Base-by-base conservation (phyloP, 2,888 invertebrate species). In the Sarcophaga variegata region DNA sequence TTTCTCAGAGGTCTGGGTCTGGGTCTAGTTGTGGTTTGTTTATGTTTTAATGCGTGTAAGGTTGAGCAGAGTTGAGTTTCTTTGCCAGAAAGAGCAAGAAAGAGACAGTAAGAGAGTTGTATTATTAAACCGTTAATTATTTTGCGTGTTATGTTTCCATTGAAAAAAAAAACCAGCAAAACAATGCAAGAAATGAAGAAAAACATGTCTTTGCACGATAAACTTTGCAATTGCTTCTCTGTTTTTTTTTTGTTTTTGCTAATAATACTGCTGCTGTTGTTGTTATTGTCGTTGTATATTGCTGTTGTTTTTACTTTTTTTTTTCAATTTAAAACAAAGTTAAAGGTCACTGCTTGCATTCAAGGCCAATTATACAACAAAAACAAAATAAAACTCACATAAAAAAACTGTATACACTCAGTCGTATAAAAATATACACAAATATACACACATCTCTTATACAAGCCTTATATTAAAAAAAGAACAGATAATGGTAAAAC, bases 261-360 rank as follows among this genome's bases (percentile, higher is more conserved):
- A 37, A 6, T 37, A 37, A 37, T 37, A 37, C 6, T 37, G 2
- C 8, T 37, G 37, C 37, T 37, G 72, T 81, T 77, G 49, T 85
- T 77, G 74, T 37, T 77, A 25, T 27, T 2, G 47, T 49, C 2
- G 10, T 47, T 49, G 20, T 69, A 64, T 37, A 5, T 27, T 17
- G 45, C 27, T 37, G 37, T 17, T 25, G 25, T 22, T 49, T 71
- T 67, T 45, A 63, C 47, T 60, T 81, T 59, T 81, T 81, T 74
- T 81, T 71, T 77, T 63, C 78, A 83, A 54, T 77, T 87, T 91
- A 47, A 82, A 71, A 88, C 89, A 83, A 91, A 91, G 92, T 90
- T 91, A 92, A 92, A 92, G 92, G 92, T 92, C 92, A 90, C 90
- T 91, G 92, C 88, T 91, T 92, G 90, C 89, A 90, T 92, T 92